Conservation (phyloP, 2,888 invertebrate species). For the Dendrolimus houi region DNA sequence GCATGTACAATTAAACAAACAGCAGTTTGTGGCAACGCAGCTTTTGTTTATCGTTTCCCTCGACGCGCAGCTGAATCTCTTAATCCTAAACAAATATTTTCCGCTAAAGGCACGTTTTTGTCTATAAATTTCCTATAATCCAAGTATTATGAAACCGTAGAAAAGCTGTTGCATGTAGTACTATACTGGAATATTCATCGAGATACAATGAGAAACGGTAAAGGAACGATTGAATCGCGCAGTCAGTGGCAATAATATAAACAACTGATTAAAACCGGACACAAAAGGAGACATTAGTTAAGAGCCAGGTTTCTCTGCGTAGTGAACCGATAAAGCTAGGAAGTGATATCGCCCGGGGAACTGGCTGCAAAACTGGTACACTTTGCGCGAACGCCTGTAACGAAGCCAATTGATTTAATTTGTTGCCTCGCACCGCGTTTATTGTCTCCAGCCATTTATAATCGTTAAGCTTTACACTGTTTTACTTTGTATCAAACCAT, state of each 20-base stretch:
- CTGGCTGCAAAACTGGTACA: conserved; percentile 45
- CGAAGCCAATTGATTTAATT: conserved; percentile 29
- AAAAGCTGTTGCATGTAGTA: conserved; percentile 28
- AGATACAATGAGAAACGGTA: conserved; percentile 68
- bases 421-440: conserved; percentile 23
- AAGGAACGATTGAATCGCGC: conserved; percentile 64
- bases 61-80: conserved; percentile 56
- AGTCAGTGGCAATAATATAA: conserved; percentile 67
- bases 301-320: conserved; percentile 36
- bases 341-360: conserved; percentile 50
- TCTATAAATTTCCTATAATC: conserved; percentile 43
- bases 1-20: conserved; percentile 68
- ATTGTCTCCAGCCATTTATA: conserved; percentile 32
- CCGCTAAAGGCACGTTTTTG: conserved; percentile 23
- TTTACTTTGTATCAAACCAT: background rate
- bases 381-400: conserved; percentile 34
- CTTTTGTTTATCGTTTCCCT: conserved; percentile 65
- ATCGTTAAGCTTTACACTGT: conserved; percentile 15
- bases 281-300: conserved; percentile 74
- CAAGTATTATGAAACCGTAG: conserved; percentile 25
- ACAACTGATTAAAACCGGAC: conserved; percentile 70
- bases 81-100: conserved; percentile 72
- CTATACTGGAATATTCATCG: conserved; percentile 19
- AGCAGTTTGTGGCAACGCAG: conserved; percentile 56
- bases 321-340: conserved; percentile 61